phyloP scores from a whole-genome alignment of 2,888 invertebrate species.

The Aspidiotus destructor region DNA sequence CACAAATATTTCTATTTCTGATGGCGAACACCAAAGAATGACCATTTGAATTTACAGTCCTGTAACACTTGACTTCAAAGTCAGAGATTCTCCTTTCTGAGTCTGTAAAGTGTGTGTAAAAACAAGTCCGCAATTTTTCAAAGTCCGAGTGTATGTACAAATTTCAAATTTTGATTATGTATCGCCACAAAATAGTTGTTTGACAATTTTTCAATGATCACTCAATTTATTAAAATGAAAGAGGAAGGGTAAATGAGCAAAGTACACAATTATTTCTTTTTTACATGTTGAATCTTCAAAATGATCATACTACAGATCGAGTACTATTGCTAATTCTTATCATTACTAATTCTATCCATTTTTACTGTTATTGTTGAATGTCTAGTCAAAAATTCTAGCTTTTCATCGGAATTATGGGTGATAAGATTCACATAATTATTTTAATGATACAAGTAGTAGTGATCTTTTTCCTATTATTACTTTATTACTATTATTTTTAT shows the following conservation, averaged over 20 bases:
- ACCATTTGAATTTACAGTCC: no score
- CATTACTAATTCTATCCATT: neutral
- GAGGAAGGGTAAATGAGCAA: neutral
- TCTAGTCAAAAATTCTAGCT: slow-evolving; percentile 15
- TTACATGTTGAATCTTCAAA: neutral
- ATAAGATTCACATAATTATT: neutral
- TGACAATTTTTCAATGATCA: neutral
- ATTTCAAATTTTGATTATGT: no score
- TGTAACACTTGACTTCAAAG: no score
- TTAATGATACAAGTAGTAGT: no score
- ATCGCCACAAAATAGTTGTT: neutral
- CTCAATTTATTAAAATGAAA: neutral
- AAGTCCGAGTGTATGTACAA: no score
- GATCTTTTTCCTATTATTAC: neutral
- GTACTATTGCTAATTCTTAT: neutral
- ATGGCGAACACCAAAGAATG: no score
- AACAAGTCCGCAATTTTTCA: no score
- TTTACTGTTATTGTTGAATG: slow-evolving; percentile 3
- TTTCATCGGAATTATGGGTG: neutral
- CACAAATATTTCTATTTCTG: no score
- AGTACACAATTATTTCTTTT: neutral
- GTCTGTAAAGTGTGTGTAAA: no score
- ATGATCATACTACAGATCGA: neutral
- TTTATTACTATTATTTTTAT: neutral
- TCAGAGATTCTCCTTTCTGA: no score